Percentiles rank a stretch among this genome's conserved stretches.
Conservation (phyloP, 2,888 invertebrate genomes). For the Dascillus cervinus region DNA sequence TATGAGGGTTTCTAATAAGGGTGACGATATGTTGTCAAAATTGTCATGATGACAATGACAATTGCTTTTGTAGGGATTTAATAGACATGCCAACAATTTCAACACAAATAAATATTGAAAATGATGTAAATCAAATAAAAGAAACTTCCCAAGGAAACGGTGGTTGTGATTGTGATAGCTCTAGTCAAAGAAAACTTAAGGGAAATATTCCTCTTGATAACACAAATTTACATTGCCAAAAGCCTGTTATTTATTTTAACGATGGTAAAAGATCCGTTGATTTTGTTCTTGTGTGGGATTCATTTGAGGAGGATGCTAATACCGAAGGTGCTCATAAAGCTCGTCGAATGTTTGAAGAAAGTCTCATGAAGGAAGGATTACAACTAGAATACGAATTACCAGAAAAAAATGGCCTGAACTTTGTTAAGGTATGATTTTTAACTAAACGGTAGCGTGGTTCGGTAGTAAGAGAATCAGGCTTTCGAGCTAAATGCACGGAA, state of each 20-base stretch:
- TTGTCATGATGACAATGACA: no score
- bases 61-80: constrained; percentile 10
- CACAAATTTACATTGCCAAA: constrained; percentile 28
- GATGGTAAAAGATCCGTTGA: constrained; percentile 68
- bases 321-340: constrained; percentile 40
- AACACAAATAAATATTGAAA: constrained; percentile 4
- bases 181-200: constrained; percentile 7
- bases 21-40: no score
- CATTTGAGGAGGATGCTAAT: constrained; percentile 46
- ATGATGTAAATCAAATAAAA: constrained; percentile 1
- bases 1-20: no score
- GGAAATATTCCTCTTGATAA: constrained; percentile 1
- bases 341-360: constrained; percentile 59
- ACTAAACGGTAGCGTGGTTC: no score
- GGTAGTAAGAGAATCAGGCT: no score
- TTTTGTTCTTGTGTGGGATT: constrained; percentile 73
- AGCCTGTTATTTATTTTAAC: constrained; percentile 57
- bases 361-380: constrained; percentile 66
- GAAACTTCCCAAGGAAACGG: constrained; percentile 3
- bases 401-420: constrained; percentile 61
- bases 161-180: constrained; percentile 9
- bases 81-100: constrained; percentile 3
- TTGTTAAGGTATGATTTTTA: constrained; percentile 57
- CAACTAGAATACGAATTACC: constrained; percentile 63
- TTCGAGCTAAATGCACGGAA: no score